A percentile compares a stretch with the other conserved stretches of the same genome.
These are phyloP conservation scores for Styela plicata DNA, from an alignment of 23 tunicate genomes.

Conservation along the genomic window DNA sequence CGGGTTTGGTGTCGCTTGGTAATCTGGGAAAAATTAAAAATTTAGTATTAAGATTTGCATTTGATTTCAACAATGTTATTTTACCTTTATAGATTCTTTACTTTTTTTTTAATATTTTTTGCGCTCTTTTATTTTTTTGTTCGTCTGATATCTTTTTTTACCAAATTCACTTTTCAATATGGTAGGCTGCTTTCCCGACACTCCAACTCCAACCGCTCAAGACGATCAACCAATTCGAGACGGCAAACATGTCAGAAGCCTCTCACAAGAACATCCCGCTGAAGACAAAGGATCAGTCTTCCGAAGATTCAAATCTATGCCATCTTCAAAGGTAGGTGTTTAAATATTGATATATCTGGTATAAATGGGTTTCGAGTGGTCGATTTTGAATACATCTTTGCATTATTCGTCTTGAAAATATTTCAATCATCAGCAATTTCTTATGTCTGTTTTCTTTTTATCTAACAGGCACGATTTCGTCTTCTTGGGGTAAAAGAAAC, in stretches of 20 bases:
- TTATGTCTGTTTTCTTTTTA: not conserved
- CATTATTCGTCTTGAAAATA: no score
- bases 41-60: no score
- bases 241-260: not conserved
- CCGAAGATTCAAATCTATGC: conserved; percentile 6
- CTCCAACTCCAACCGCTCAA: not conserved
- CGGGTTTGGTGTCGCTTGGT: not conserved
- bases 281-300: not conserved
- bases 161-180: not conserved
- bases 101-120: no score
- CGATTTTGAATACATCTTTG: no score
- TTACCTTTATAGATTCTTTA: not conserved
- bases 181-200: not conserved
- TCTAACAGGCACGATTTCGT: not conserved
- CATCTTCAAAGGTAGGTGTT: not conserved
- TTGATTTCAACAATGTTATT: no score
- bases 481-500: not conserved
- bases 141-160: not conserved
- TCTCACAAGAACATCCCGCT: not conserved
- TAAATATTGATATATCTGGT: no score
- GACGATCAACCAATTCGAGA: not conserved
- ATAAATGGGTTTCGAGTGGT: no score
- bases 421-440: not conserved
- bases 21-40: not conserved
- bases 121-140: not conserved